These are phyloP conservation scores for Coregonus sp. DNA, from an alignment of 2,797 vertebrate genomes.

Conservation along the genomic window DNA sequence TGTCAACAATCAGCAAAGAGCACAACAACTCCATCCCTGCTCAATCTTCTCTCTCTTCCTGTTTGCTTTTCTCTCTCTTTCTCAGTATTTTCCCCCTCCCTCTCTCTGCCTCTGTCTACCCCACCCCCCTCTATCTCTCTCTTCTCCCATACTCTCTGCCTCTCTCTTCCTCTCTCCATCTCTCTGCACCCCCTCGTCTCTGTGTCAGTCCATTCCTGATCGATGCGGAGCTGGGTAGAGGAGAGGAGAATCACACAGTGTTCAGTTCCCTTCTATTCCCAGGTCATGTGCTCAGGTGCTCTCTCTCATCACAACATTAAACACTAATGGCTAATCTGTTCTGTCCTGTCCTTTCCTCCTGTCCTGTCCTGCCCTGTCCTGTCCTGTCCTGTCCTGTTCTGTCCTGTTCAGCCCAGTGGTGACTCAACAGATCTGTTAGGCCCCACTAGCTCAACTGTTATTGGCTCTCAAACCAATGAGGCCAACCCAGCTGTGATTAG, in stretches of 20 bases:
- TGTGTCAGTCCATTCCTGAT: slow-evolving; percentile 34
- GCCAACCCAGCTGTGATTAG: background rate
- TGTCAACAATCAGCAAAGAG: slow-evolving; percentile 33
- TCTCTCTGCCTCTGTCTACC: background rate
- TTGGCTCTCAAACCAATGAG: background rate
- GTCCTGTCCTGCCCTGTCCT: too few relatives aligned
- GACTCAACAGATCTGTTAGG: background rate
- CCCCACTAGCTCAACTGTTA: background rate
- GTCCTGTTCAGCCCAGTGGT: background rate
- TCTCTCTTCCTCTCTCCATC: background rate
- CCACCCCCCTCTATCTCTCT: background rate
- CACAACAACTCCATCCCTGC: background rate
- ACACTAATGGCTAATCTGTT: too few relatives aligned
- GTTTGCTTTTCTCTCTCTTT: slow-evolving; percentile 16
- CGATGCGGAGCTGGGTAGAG: slow-evolving; percentile 41
- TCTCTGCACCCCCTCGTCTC: slow-evolving; percentile 21
- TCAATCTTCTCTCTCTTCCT: too few relatives aligned
- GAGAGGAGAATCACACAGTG: slow-evolving; percentile 48
- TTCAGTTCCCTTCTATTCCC: slow-evolving; percentile 31
- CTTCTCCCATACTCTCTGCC: slow-evolving; percentile 26
- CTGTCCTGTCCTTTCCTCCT: too few relatives aligned
- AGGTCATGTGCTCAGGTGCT: too few relatives aligned
- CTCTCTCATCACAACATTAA: too few relatives aligned
- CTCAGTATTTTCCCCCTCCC: background rate
- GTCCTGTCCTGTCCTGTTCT: background rate